Conservation (phyloP, 1,140 invertebrate genomes). For the Drosophila albomicans region DNA sequence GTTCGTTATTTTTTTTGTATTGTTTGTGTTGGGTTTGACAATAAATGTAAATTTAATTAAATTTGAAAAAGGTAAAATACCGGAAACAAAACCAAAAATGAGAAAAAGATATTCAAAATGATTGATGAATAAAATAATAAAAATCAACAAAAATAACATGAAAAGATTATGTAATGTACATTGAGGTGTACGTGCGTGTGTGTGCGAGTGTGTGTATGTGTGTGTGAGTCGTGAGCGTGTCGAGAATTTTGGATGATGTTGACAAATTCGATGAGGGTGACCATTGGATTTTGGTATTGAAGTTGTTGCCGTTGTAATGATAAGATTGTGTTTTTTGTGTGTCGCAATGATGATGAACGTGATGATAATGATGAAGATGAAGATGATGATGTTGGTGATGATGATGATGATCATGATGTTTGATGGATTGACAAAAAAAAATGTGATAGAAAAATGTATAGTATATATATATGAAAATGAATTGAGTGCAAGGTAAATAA, state of each 20-base stretch:
- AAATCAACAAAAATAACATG: conserved; percentile 59
- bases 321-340: conserved; percentile 39
- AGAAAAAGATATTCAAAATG: conserved; percentile 66
- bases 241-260: conserved; percentile 68
- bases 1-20: conserved; percentile 28
- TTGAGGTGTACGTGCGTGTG: conserved; percentile 23
- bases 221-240: conserved; percentile 59
- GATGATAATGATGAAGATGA: conserved; percentile 38
- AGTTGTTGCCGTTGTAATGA: conserved; percentile 58
- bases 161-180: conserved; percentile 70
- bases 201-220: conserved; percentile 30
- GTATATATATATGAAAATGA: conserved; percentile 36
- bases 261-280: conserved; percentile 59
- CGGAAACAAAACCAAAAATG: conserved; percentile 72
- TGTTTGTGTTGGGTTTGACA: conserved; percentile 13
- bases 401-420: conserved; percentile 16
- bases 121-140: conserved; percentile 72
- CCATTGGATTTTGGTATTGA: conserved; percentile 35
- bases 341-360: conserved; percentile 52
- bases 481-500: conserved; percentile 48
- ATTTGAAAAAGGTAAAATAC: conserved; percentile 72
- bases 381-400: conserved; percentile 9
- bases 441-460: conserved; percentile 47
- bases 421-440: conserved; percentile 10
- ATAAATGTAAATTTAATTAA: conserved; percentile 77